Evolutionary conservation across 1,140 invertebrate species (phyloP), one percentile per base, ranked within the genome.

Genomic region (Zaprionus capensis): DNA sequence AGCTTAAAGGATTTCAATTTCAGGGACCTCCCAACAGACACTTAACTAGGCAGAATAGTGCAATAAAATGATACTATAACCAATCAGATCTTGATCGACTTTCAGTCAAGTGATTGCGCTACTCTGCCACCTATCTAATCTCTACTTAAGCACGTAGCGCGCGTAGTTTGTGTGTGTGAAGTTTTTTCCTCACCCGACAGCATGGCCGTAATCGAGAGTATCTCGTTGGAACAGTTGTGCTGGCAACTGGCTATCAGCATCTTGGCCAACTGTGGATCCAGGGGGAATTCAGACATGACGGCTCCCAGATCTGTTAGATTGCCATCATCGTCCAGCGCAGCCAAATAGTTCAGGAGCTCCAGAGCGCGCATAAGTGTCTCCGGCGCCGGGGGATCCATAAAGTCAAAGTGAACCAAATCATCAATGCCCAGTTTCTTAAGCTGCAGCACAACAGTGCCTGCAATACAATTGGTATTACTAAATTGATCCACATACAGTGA

Each of bases 301-400:
- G 98, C 98, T n/a, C 98, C 98, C 44, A 99, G 93, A 92, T 99
- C 97, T 0, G 98, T 99, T 55, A 99, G 93, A 93, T 99, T 98
- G 57, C 98, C 97, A 93, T 99, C 98, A 93, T 99, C 99, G 86
- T 99, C 99, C 76, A 93, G 69, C 28, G 92, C 92, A 20, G 97
- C 98, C 62, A 99, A 94, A 93, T 99, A 99, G 94, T 99, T 99
- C 11, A 99, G 94, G 61, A 99, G 94, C 94, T 99, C 99, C 63
- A 99, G 93, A 2, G 99, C 99, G 92, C 99, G 94, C 99, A 99
- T 99, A n/a, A 99, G 94, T 0, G 99, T 99, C 95, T 99, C 99
- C 0, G 99, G 99, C n/a, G 99, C 99, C 24, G 99, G 99, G 17
- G 99, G 99, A 94, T 99, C 99, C 99, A 99, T 99, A 93, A 99